Base-by-base conservation (phyloP, 1,140 invertebrate genomes). In the Steinernema feltiae region DNA sequence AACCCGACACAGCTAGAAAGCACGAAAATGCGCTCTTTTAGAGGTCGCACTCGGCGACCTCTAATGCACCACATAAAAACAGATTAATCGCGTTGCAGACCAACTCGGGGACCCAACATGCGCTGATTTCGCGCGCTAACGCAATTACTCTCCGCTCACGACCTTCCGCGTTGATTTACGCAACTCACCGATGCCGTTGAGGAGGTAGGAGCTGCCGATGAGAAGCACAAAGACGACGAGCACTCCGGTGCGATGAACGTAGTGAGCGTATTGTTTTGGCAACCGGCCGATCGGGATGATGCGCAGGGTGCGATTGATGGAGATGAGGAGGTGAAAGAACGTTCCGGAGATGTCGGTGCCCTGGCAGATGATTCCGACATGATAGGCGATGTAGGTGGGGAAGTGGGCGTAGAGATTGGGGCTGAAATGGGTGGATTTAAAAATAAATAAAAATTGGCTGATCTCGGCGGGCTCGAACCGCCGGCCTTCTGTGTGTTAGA, bases 391-490 rank as follows among this genome's bases (percentile, higher is more conserved):
- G 35, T 41, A 18, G 35, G 18, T 41, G 35, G 35, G 18, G 18
- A 7, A 41, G n/a, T 7, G 18, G 35, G 18, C 35, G 18, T 41
- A 41, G 35, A 41, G 18, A 7, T 7, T 41, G 35, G 35, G 35
- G 7, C 35, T 41, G 35, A 41, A 41, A 41, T 41, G n/a, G n/a
- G n/a, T n/a, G n/a, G n/a, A n/a, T n/a, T n/a, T n/a, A n/a, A n/a
- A n/a, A n/a, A n/a, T n/a, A n/a, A n/a, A n/a, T n/a, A n/a, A n/a
- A n/a, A n/a, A n/a, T n/a, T n/a, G n/a, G n/a, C 46, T 79, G 78
- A 80, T 80, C 78, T 79, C 78, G 78, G 78, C 78, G 78, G 78
- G 78, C 70, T 80, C 78, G 72, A 79, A 79, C 78, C 78, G 72
- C 72, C 78, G 78, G 32, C 78, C 78, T 79, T 79, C 78, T 79